phyloP scores from a whole-genome alignment of 2,797 vertebrate species.

The Kryptopterus vitreolus region DNA sequence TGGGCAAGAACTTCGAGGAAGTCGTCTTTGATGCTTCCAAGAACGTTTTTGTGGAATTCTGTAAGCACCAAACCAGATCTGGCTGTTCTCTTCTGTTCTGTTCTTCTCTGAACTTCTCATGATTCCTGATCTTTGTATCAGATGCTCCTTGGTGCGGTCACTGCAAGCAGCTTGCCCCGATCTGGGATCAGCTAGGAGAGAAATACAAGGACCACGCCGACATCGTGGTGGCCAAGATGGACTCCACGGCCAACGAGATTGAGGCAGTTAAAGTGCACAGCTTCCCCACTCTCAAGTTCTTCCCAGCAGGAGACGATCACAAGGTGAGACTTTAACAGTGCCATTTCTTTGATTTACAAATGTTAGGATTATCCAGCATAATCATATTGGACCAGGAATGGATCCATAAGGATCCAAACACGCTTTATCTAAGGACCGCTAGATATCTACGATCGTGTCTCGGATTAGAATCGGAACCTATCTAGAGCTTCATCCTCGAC shows the following conservation, averaged over 20 bases:
- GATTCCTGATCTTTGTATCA: constrained; percentile 56
- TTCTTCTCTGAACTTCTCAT: neutral
- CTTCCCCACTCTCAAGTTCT: constrained; percentile 96
- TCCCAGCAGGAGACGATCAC: constrained; percentile 84
- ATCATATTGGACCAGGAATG: too few relatives aligned
- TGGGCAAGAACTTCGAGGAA: constrained; percentile 96
- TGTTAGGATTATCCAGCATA: too few relatives aligned
- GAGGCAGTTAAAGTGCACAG: constrained; percentile 95
- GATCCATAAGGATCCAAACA: too few relatives aligned
- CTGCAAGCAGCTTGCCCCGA: constrained; percentile 95
- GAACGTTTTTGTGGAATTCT: constrained; percentile 97
- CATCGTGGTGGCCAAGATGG: constrained; percentile 93
- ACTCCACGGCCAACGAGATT: constrained; percentile 94
- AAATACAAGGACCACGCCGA: constrained; percentile 82
- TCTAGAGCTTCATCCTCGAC: too few relatives aligned
- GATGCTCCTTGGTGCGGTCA: constrained; percentile 99
- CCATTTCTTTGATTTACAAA: too few relatives aligned
- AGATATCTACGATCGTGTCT: neutral
- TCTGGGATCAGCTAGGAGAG: constrained; percentile 97
- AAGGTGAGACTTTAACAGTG: constrained; percentile 77
- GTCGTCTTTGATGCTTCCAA: constrained; percentile 85
- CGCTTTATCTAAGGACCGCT: too few relatives aligned
- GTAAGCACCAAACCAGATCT: constrained; percentile 73
- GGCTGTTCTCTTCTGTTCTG: neutral
- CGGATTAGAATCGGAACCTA: neutral